Percentiles rank a stretch among this genome's conserved stretches.
Conservation (phyloP, 2,797 vertebrate species). For the Bradypus variegatus region DNA sequence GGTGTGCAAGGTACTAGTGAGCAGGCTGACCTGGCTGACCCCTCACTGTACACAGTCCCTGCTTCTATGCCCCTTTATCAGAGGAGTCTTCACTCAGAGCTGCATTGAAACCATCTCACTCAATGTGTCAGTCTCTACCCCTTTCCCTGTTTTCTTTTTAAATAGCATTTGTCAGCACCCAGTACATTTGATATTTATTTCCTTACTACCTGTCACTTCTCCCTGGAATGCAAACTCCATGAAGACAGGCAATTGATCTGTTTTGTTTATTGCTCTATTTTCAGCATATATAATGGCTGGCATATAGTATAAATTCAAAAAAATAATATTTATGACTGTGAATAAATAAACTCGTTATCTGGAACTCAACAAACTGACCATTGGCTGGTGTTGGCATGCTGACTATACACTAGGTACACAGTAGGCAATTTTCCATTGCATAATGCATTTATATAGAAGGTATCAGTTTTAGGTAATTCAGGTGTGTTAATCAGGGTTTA, state of each 20-base stretch:
- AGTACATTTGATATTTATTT: neutral
- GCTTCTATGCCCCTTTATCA: neutral
- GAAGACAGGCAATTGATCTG: neutral
- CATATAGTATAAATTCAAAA: neutral
- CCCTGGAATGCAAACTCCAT: neutral
- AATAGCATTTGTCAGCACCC: neutral
- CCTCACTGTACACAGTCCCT: neutral
- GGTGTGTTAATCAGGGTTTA: too few relatives aligned
- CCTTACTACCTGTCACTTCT: neutral
- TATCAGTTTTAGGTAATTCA: neutral
- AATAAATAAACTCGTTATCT: neutral
- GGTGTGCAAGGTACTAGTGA: neutral
- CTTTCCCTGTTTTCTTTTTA: neutral
- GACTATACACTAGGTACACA: too few relatives aligned
- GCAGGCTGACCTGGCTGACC: accelerated
- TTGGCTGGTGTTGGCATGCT: neutral
- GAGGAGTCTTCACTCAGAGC: accelerated
- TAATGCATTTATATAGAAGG: too few relatives aligned
- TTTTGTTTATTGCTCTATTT: neutral
- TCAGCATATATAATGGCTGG: neutral
- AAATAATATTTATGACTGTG: neutral
- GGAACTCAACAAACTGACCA: too few relatives aligned
- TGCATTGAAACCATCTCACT: too few relatives aligned
- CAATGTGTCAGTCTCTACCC: neutral
- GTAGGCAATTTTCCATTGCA: neutral